A percentile compares a stretch with the other conserved stretches of the same genome.
phyloP scores from a whole-genome alignment of 2,888 invertebrate species.

The Drosophila prostipennis region DNA sequence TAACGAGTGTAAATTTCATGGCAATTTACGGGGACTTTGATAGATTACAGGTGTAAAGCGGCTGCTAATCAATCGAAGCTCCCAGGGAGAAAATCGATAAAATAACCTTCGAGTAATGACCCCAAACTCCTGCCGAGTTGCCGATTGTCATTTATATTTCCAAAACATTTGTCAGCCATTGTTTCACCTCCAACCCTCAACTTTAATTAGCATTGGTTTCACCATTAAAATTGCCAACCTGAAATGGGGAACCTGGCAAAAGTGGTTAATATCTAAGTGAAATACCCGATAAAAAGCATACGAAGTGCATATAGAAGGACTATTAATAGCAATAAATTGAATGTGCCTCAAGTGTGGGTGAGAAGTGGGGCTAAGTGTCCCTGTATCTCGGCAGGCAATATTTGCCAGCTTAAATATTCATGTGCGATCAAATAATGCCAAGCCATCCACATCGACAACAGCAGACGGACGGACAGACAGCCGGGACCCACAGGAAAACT shows the following conservation, averaged over 20 bases:
- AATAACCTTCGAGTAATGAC: not conserved
- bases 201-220: slow-evolving; percentile 52
- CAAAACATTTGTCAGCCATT: slow-evolving; percentile 50
- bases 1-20: slow-evolving; percentile 48
- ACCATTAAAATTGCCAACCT: slow-evolving; percentile 17
- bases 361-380: slow-evolving; percentile 24
- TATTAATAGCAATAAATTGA: slow-evolving; percentile 76
- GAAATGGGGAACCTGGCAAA: slow-evolving; percentile 16
- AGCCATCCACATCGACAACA: slow-evolving; percentile 35
- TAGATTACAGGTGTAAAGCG: slow-evolving; percentile 42
- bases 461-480: slow-evolving; percentile 13
- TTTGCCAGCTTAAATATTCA: slow-evolving; percentile 73
- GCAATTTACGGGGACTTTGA: slow-evolving; percentile 41
- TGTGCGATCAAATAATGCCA: slow-evolving; percentile 68
- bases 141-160: slow-evolving; percentile 35
- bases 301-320: slow-evolving; percentile 58
- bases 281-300: slow-evolving; percentile 56
- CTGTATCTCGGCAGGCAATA: slow-evolving; percentile 45
- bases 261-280: slow-evolving; percentile 54
- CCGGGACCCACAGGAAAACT: slow-evolving; percentile 7
- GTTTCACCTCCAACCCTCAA: slow-evolving; percentile 47
- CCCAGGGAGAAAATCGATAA: slow-evolving; percentile 23
- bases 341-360: slow-evolving; percentile 43
- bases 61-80: slow-evolving; percentile 14
- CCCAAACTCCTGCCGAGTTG: slow-evolving; percentile 3